A percentile compares a stretch with the other conserved stretches of the same genome.
phyloP scores from a whole-genome alignment of 2,113 vertebrate species.

The Crotalus horridus region DNA sequence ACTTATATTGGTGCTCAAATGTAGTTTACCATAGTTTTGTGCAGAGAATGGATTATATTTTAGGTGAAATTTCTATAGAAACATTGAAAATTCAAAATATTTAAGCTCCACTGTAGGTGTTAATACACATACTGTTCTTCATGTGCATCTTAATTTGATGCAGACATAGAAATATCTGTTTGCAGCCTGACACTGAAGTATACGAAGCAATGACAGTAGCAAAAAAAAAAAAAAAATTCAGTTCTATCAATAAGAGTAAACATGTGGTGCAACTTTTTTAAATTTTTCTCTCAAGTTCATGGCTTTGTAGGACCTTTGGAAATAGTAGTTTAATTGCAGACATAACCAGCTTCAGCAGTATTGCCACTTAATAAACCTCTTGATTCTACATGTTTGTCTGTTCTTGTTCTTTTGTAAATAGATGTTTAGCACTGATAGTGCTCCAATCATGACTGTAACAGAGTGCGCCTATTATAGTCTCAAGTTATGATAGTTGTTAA shows the following conservation, averaged over 20 bases:
- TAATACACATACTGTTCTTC: background rate
- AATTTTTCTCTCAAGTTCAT: background rate
- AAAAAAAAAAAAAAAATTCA: background rate
- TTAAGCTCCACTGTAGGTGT: background rate
- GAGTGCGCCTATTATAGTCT: background rate
- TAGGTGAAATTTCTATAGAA: background rate
- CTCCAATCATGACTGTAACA: background rate
- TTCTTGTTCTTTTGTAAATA: background rate
- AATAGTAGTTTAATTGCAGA: background rate
- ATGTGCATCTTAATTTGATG: background rate
- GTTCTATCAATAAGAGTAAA: background rate
- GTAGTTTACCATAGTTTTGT: background rate
- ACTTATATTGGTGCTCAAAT: background rate
- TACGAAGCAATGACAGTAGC: background rate
- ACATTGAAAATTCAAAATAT: background rate
- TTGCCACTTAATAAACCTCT: background rate
- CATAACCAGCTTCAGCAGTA: background rate
- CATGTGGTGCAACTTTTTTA: background rate
- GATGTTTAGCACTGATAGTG: background rate
- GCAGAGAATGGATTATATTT: background rate
- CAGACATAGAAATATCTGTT: background rate
- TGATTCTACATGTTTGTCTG: background rate
- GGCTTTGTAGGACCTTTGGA: background rate
- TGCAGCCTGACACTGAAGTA: background rate
- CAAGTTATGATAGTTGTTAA: background rate